phyloP scores from a whole-genome alignment of 2,888 invertebrate genomes.

The Lypha dubia region DNA sequence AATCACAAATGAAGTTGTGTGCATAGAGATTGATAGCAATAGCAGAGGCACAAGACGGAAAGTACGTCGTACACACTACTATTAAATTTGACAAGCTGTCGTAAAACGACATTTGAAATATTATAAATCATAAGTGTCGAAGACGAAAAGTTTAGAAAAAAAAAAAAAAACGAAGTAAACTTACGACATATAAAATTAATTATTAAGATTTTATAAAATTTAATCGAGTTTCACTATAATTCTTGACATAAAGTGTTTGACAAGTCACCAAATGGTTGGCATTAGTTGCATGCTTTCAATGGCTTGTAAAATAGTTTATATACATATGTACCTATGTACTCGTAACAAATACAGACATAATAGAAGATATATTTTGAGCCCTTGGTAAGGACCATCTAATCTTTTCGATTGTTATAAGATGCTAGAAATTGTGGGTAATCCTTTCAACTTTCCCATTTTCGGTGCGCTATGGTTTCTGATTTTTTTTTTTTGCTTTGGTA shows the following conservation, averaged over 20 bases:
- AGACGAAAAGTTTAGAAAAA: slow-evolving; percentile 6
- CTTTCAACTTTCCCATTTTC: too few species aligned
- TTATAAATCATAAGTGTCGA: slow-evolving; percentile 49
- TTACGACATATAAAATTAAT: neutral
- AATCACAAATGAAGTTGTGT: slow-evolving; percentile 62
- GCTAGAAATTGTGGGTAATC: too few species aligned
- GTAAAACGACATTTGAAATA: slow-evolving; percentile 40
- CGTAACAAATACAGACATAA: too few species aligned
- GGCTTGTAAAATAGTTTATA: too few species aligned
- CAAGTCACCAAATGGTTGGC: too few species aligned
- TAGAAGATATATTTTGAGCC: too few species aligned
- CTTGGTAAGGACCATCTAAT: too few species aligned
- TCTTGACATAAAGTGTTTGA: too few species aligned
- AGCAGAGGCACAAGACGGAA: slow-evolving; percentile 10
- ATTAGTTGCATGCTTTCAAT: too few species aligned
- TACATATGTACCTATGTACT: too few species aligned
- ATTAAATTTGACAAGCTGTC: slow-evolving; percentile 62
- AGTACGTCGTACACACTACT: slow-evolving; percentile 17
- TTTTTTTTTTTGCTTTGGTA: neutral
- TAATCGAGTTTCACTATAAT: neutral
- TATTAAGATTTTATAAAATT: neutral
- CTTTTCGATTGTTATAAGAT: too few species aligned
- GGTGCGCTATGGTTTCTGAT: neutral
- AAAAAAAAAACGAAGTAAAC: neutral
- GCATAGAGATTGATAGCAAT: slow-evolving; percentile 43